These are phyloP conservation scores for Dendrolimus kikuchii DNA, from an alignment of 1,140 invertebrate species.

Conservation along the genomic window DNA sequence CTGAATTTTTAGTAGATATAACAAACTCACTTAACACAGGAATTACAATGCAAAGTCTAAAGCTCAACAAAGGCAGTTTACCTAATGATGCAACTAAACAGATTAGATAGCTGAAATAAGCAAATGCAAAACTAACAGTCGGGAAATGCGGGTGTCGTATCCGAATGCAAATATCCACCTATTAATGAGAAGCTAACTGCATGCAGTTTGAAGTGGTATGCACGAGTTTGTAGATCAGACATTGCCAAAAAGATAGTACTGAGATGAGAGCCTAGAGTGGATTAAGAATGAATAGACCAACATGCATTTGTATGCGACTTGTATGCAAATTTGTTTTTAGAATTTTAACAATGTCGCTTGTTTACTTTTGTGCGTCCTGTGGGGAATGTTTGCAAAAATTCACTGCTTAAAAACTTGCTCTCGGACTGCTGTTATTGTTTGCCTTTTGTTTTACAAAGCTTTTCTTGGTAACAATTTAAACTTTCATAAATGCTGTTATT, in stretches of 20 bases:
- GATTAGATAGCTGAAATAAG: constrained; percentile 2
- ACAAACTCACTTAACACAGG: too few species aligned
- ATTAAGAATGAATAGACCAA: constrained; percentile 60
- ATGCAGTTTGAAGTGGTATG: constrained; percentile 54
- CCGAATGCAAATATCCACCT: constrained; percentile 41
- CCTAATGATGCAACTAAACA: neutral
- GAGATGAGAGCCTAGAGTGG: constrained; percentile 21
- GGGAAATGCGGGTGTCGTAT: constrained; percentile 18
- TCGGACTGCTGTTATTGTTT: too few species aligned
- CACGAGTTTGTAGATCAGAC: constrained; percentile 29
- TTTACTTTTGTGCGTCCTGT: too few species aligned
- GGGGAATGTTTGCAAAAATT: too few species aligned
- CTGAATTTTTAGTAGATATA: too few species aligned
- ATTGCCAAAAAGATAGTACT: constrained; percentile 54
- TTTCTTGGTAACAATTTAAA: too few species aligned
- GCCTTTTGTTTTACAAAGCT: too few species aligned
- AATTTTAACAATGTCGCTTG: constrained; percentile 14
- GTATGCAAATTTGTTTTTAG: constrained; percentile 38
- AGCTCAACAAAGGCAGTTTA: neutral
- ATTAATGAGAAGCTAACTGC: constrained; percentile 47
- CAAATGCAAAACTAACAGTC: constrained; percentile 1
- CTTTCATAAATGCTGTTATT: too few species aligned
- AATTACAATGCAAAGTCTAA: neutral
- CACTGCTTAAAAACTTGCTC: too few species aligned
- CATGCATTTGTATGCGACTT: constrained; percentile 33